These are phyloP conservation scores for Diorhabda carinulata DNA, from an alignment of 1,140 invertebrate genomes.

Conservation along the genomic window DNA sequence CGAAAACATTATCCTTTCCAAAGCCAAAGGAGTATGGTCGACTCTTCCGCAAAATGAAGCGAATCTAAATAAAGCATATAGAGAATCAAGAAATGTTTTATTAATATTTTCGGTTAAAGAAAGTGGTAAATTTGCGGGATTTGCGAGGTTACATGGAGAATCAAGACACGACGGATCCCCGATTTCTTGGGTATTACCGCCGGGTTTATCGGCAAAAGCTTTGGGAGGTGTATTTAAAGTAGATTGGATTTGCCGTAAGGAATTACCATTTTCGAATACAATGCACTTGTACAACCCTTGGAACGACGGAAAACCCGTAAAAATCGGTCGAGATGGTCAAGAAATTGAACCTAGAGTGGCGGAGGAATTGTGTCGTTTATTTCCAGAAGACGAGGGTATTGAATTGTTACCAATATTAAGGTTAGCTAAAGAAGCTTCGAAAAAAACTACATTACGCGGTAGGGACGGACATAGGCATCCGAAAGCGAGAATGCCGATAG, in stretches of 20 bases:
- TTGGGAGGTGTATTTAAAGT: constrained; percentile 93
- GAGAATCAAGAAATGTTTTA: constrained; percentile 89
- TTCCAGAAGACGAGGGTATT: constrained; percentile 89
- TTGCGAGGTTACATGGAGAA: constrained; percentile 83
- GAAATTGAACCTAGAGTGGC: constrained; percentile 95
- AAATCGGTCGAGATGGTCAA: constrained; percentile 97
- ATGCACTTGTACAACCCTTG: constrained; percentile 94
- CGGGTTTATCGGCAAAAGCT: constrained; percentile 85
- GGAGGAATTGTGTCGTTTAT: constrained; percentile 89
- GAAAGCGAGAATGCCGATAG: constrained; percentile 49
- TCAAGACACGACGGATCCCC: constrained; percentile 84
- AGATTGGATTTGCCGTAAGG: constrained; percentile 95
- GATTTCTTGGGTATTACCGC: constrained; percentile 94
- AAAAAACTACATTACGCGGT: constrained; percentile 54
- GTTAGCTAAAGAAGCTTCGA: constrained; percentile 82
- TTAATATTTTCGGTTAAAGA: constrained; percentile 97
- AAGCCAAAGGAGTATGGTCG: constrained; percentile 95
- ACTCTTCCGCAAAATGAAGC: constrained; percentile 95
- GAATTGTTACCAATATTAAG: constrained; percentile 86
- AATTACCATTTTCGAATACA: constrained; percentile 88
- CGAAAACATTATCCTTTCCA: constrained; percentile 92
- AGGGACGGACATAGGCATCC: constrained; percentile 53
- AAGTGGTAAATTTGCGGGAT: constrained; percentile 90
- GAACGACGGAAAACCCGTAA: constrained; percentile 98
- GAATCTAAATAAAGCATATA: constrained; percentile 91